These are phyloP conservation scores for Leptoteleia sp. DNA, from an alignment of 1,140 invertebrate genomes.

Conservation along the genomic window DNA sequence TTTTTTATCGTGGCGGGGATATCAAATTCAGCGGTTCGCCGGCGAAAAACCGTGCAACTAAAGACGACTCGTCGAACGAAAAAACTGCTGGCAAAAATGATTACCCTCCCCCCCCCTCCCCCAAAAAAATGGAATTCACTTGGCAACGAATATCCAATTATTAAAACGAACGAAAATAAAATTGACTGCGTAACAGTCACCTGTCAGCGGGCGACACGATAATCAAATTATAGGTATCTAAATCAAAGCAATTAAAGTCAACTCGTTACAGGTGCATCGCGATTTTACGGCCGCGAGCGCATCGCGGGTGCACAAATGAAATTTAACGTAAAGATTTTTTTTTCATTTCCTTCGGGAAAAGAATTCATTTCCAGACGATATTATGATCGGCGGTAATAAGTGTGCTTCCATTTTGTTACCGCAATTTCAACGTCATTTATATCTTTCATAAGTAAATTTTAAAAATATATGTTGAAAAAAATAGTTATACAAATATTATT, in stretches of 20 bases:
- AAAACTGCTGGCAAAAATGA: slow-evolving; percentile 19
- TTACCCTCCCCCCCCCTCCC: too few species aligned
- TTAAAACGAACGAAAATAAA: slow-evolving; percentile 41
- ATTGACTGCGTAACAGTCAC: slow-evolving; percentile 30
- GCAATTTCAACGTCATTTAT: too few species aligned
- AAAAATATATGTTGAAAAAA: too few species aligned
- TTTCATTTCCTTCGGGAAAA: too few species aligned
- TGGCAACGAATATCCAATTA: slow-evolving; percentile 22
- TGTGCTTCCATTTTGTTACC: too few species aligned
- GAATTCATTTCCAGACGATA: too few species aligned
- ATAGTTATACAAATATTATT: too few species aligned
- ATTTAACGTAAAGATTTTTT: too few species aligned
- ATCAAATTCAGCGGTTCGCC: slow-evolving; percentile 16
- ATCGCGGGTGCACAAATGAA: too few species aligned
- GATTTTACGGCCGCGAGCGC: too few species aligned
- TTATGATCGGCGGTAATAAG: too few species aligned
- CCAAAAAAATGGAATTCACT: slow-evolving; percentile 10
- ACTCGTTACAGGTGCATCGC: slow-evolving; percentile 12
- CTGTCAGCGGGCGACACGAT: slow-evolving; percentile 13
- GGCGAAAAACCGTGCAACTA: not conserved
- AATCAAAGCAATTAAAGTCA: slow-evolving; percentile 31
- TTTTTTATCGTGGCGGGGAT: slow-evolving; percentile 19
- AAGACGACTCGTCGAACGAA: slow-evolving; percentile 17
- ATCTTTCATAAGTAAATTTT: too few species aligned
- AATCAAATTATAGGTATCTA: slow-evolving; percentile 46